phyloP scores from a whole-genome alignment of 2,113 vertebrate species.

The Serilophus lunatus region DNA sequence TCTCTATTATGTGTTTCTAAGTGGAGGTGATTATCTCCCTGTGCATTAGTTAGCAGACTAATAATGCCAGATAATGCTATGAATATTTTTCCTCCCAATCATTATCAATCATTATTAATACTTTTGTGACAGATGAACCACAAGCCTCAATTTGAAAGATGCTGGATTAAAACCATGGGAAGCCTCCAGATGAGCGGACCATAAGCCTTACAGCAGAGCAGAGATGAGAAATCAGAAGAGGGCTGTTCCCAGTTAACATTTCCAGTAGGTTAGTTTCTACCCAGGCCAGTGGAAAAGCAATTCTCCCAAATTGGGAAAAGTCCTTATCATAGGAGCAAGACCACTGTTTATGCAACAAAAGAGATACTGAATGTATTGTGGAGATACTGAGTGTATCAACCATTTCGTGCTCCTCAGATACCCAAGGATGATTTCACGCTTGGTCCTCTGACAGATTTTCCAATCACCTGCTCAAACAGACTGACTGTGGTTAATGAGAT shows the following conservation, averaged over 20 bases:
- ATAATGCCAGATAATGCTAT: not conserved
- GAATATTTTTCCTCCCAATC: not conserved
- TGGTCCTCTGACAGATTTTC: not conserved
- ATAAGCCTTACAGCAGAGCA: not conserved
- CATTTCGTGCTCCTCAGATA: not conserved
- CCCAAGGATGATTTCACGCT: not conserved
- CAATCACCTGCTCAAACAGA: not conserved
- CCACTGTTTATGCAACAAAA: not conserved
- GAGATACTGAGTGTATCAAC: not conserved
- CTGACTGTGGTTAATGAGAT: not conserved
- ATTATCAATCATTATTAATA: not conserved
- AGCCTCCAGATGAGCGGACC: not conserved
- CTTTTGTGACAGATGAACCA: not conserved
- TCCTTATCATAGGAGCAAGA: not conserved
- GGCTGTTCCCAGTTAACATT: not conserved
- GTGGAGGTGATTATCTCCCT: not conserved
- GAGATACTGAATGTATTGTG: not conserved
- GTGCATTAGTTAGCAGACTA: not conserved
- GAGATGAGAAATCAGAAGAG: not conserved
- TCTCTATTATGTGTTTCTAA: not conserved
- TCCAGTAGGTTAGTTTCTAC: not conserved
- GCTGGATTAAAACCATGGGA: not conserved
- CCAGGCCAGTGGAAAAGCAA: not conserved
- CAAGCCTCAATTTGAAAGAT: not conserved
- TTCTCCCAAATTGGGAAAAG: not conserved